Base-by-base conservation (phyloP, 2,113 vertebrate species). In the Echinops telfairi region DNA sequence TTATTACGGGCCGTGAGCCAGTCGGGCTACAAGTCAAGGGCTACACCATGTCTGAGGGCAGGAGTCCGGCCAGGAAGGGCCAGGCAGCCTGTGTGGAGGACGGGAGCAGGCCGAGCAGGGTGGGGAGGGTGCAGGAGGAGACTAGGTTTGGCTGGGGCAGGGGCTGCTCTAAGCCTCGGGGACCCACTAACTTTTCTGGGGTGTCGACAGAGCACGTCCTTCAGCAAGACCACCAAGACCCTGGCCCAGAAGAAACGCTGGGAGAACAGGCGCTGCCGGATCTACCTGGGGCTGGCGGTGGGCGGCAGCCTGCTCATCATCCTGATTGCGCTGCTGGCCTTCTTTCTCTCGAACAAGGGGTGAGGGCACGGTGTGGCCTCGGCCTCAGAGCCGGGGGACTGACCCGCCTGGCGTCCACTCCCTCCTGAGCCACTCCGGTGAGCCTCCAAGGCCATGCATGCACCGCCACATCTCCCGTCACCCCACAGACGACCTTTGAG, bases 221-320 rank as follows among this genome's bases (percentile, higher is more conserved):
- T 98, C 96, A 96, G 83, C 93, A 98, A 96, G 96, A 98, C 97
- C 0, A 94, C 97, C 31, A 95, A 97, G 78, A 88, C 29, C 0
- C 68, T 98, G 92, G 96, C 95, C 4, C 92, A 79, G 91, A 91
- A 97, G 94, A 96, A 97, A 75, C 91, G 92, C n/a, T 91, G 95
- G 81, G 86, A 97, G 86, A 97, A 98, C n/a, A n/a, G 17, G 64
- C 97, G 91, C 0, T 97, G 92, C 79, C 90, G 94, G 62, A 33
- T 97, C 82, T 96, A 76, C 88, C 2, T 95, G 94, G 97, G 88
- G 58, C 80, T 80, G 6, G 82, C 47, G 1, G 38, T 96, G 27
- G 88, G 75, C 0, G 22, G 2, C 0, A 22, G 23, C 20, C 53
- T 96, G 36, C 33, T 97, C 23, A 0, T 98, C 27, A 4, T 96